phyloP scores from a whole-genome alignment of 2,797 vertebrate species.

The Erithacus rubecula region DNA sequence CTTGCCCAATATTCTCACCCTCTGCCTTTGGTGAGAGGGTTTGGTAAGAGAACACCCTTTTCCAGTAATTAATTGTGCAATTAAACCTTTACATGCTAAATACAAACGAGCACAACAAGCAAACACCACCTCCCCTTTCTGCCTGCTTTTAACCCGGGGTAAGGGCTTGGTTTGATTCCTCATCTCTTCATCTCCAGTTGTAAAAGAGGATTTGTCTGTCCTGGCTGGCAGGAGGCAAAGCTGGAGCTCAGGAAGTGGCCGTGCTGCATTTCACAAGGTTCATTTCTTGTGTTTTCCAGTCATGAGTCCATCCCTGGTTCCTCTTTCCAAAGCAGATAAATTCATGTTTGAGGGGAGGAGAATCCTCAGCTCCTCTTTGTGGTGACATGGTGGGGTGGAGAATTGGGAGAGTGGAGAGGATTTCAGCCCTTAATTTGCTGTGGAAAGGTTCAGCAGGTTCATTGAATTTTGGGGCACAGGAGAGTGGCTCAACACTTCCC shows the following conservation, averaged over 20 bases:
- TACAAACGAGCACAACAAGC: background rate
- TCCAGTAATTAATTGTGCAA: background rate
- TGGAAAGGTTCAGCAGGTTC: conserved; percentile 11
- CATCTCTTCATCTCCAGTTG: background rate
- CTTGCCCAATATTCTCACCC: background rate
- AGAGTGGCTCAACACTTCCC: background rate
- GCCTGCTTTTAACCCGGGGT: background rate
- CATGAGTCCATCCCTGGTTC: background rate
- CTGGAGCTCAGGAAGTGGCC: background rate
- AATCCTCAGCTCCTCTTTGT: background rate
- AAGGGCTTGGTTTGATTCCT: background rate
- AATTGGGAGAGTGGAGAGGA: background rate
- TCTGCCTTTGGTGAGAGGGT: background rate
- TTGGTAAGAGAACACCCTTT: background rate
- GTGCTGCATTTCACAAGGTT: background rate
- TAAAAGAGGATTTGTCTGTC: background rate
- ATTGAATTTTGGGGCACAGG: background rate
- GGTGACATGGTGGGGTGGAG: background rate
- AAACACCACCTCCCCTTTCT: background rate
- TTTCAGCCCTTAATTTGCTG: conserved; percentile 44
- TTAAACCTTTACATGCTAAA: background rate
- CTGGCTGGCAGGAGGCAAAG: background rate
- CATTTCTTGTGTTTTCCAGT: background rate
- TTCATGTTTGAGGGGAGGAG: background rate
- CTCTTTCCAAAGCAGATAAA: conserved; percentile 3